A percentile compares a stretch with the other conserved stretches of the same genome.
Conservation (phyloP, 2,888 invertebrate species). For the Limnephilus marmoratus region DNA sequence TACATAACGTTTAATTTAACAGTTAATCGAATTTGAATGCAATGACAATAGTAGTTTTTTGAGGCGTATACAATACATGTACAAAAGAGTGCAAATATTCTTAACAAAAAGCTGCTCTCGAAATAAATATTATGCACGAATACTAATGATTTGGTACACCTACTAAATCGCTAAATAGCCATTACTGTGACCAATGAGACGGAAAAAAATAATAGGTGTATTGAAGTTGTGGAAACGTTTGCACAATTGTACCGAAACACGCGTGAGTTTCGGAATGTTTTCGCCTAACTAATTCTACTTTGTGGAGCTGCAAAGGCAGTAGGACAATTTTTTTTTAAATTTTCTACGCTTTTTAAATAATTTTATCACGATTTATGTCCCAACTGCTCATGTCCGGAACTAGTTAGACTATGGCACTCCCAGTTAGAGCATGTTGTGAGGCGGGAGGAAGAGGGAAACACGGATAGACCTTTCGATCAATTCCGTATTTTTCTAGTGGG, state of each 20-base stretch:
- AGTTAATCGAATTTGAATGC: constrained; percentile 19
- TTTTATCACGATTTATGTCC: not conserved
- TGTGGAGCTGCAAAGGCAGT: not conserved
- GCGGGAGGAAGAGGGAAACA: too few relatives aligned
- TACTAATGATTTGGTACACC: not conserved
- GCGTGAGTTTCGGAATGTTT: not conserved
- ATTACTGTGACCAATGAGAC: not conserved
- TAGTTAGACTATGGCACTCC: not conserved
- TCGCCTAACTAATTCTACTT: not conserved
- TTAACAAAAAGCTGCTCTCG: not conserved
- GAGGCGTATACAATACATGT: not conserved
- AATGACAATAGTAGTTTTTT: not conserved
- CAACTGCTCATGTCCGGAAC: not conserved
- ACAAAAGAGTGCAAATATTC: not conserved
- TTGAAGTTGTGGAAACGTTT: not conserved
- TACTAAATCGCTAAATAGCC: not conserved
- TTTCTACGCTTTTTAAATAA: not conserved
- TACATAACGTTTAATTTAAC: constrained; percentile 13
- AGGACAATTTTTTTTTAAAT: not conserved
- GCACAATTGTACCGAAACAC: not conserved
- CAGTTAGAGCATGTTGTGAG: too few relatives aligned
- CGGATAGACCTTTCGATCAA: too few relatives aligned
- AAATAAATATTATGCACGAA: not conserved
- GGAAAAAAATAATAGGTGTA: not conserved
- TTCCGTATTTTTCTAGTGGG: too few relatives aligned